Conservation (phyloP, 2,797 vertebrate genomes). For the Anomalospiza imberbis region DNA sequence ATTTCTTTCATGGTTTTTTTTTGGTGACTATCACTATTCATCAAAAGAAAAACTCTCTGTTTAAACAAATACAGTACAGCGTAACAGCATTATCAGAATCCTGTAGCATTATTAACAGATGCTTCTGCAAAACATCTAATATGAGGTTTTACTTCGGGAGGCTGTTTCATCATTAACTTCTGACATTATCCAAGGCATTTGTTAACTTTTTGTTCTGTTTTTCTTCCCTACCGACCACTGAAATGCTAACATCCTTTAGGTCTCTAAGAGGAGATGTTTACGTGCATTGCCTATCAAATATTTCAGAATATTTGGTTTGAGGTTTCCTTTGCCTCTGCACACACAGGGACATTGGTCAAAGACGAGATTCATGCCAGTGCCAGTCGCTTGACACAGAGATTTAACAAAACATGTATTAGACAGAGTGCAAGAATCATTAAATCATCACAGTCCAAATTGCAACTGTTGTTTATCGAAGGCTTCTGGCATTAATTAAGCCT, state of each 20-base stretch:
- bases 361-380: background rate
- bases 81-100: background rate
- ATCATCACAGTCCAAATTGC: constrained; percentile 9
- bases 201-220: background rate
- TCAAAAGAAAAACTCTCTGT: background rate
- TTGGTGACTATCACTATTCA: background rate
- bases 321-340: background rate
- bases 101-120: background rate
- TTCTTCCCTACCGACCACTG: background rate
- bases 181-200: background rate
- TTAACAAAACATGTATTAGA: constrained; percentile 11
- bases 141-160: background rate
- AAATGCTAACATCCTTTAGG: background rate
- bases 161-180: background rate
- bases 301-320: background rate
- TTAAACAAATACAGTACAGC: background rate
- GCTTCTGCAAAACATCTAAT: background rate
- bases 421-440: constrained; percentile 19
- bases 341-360: background rate
- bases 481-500: constrained; percentile 55
- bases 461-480: constrained; percentile 21
- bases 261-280: background rate
- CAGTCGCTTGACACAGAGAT: background rate
- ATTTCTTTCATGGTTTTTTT: background rate
- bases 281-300: background rate